These are phyloP conservation scores for Euphydryas editha DNA, from an alignment of 2,888 invertebrate genomes.

Conservation along the genomic window DNA sequence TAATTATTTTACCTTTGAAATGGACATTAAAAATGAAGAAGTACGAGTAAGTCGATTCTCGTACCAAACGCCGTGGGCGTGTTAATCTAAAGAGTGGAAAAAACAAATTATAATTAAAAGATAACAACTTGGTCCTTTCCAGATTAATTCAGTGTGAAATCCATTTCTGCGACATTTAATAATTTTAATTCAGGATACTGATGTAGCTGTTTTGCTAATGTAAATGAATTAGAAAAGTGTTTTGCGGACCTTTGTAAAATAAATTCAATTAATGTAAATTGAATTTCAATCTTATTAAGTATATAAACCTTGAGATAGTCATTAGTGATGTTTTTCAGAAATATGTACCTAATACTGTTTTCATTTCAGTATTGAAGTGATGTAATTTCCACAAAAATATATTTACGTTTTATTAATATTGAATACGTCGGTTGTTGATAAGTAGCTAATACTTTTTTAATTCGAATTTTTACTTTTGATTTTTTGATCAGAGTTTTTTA, in stretches of 20 bases:
- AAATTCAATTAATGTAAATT: neutral
- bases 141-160: conserved; percentile 34
- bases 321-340: too few species aligned
- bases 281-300: too few species aligned
- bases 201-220: neutral
- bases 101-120: conserved; percentile 37
- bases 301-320: too few species aligned
- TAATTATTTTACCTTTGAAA: conserved; percentile 14
- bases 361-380: too few species aligned
- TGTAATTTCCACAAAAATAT: too few species aligned
- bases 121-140: conserved; percentile 30
- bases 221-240: neutral
- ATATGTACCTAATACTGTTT: too few species aligned
- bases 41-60: conserved; percentile 6
- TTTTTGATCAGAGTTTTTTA: too few species aligned
- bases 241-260: neutral
- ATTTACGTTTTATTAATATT: too few species aligned
- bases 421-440: too few species aligned
- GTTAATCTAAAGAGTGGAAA: conserved; percentile 21
- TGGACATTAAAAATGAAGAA: conserved; percentile 16
- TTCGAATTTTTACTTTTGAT: too few species aligned
- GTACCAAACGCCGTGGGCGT: conserved; percentile 5
- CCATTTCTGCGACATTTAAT: conserved; percentile 15
- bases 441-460: too few species aligned
- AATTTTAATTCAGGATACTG: conserved; percentile 15